Base-by-base conservation (phyloP, 2,888 invertebrate species). In the Lithophane socia region DNA sequence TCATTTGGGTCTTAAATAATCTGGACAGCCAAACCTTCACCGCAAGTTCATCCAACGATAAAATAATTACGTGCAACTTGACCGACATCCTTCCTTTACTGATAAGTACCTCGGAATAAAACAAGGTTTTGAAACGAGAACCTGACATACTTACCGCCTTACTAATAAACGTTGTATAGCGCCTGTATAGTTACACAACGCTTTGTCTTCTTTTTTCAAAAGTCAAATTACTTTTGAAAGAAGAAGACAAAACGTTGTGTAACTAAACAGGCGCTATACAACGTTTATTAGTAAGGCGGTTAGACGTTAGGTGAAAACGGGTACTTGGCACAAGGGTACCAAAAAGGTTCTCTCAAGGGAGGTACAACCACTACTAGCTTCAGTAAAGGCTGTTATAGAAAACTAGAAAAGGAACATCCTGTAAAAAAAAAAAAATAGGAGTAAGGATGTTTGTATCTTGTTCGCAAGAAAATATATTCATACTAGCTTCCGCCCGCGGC, bases 271-370 rank as follows among this genome's bases (percentile, higher is more conserved):
- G n/a, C n/a, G n/a, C n/a, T n/a, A n/a, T n/a, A n/a, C n/a, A n/a
- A n/a, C n/a, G n/a, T n/a, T n/a, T n/a, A n/a, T n/a, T n/a, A n/a
- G n/a, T n/a, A n/a, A n/a, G n/a, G n/a, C n/a, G n/a, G n/a, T n/a
- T 29, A n/a, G 64, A 52, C 67, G n/a, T 71, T 71, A 37, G 44
- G 44, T 68, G 29, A 65, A 37, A 77, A 83, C 13, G 65, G 77
- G 52, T 61, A 56, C n/a, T 42, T 60, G 47, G 63, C 24, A 37
- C 21, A 47, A 21, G 58, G 72, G 29, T 73, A 67, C 13, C 42
- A 58, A 77, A 56, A 80, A 74, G 73, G 73, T 77, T 42, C n/a
- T 37, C 74, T 72, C 80, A 18, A 66, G 73, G 80, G 77, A 74
- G 61, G 10, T 68, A n/a, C 16, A 24, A 47, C 21, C 18, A 60